Evolutionary conservation across 1,140 invertebrate genomes (phyloP), one percentile per base, ranked within the genome.

Genomic region (Nasonia giraulti): DNA sequence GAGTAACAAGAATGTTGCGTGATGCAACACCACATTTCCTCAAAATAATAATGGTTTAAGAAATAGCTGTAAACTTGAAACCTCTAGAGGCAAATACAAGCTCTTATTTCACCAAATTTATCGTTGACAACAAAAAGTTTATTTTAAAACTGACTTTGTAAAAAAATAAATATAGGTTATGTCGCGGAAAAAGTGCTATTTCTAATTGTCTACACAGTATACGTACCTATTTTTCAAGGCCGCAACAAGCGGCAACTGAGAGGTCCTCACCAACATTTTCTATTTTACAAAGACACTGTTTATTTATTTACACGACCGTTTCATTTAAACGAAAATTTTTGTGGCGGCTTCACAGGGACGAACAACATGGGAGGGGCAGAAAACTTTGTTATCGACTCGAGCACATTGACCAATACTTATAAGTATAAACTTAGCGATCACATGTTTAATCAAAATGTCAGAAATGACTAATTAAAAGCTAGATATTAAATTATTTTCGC

Each of bases 211-310:
- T 10, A 62, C 62, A 44, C 33, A 66, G n/a, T 10, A 12, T 33
- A 47, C 37, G 73, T 88, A 91, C 90, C 90, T 90, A 71, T 89
- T 89, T 80, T 87, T 89, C 50, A 89, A 66, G 8, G 84, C 86
- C 68, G 88, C 68, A n/a, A 71, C 82, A 20, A 89, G 80, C 17
- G 87, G 87, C 17, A 77, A 87, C 76, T 84, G 88, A 20, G 86
- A 84, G 40, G 84, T 69, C 78, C 86, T 88, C 37, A 84, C 83
- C 27, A 90, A 83, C 87, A 90, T 89, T 88, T 87, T 86, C 11
- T 82, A 62, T 12, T 79, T 80, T 68, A 62, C 17, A 62, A 55
- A 20, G 44, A 37, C 5, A 31, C 62, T 71, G 31, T 71, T 75
- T 66, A 33, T 69, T 55, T 73, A 86, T 80, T 62, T 83, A 68